Evolutionary conservation across 2,888 invertebrate species (phyloP).

Genomic region (Trilocha varians): DNA sequence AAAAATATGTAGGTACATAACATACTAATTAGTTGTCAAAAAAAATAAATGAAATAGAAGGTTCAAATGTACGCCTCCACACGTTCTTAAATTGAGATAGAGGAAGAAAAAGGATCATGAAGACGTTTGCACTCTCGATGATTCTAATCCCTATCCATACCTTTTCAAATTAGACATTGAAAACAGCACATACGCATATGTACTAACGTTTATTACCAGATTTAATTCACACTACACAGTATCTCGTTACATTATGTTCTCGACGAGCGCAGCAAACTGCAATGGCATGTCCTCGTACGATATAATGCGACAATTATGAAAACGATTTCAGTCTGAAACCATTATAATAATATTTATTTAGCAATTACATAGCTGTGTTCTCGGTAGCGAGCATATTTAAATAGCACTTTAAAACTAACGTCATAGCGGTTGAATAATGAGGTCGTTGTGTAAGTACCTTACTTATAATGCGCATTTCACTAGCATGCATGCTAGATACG

Average conservation of each 20-base stretch:
- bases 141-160: too few relatives aligned
- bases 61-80: too few relatives aligned
- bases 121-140: too few relatives aligned
- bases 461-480: not conserved
- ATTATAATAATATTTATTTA: constrained; percentile 11
- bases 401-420: not conserved
- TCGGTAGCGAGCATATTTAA: not conserved
- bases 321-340: constrained; percentile 17
- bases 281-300: constrained; percentile 31
- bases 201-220: constrained; percentile 1
- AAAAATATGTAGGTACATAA: too few relatives aligned
- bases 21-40: too few relatives aligned
- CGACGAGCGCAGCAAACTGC: constrained; percentile 25
- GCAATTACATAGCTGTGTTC: not conserved
- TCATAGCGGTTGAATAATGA: not conserved
- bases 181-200: too few relatives aligned
- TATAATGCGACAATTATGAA: constrained; percentile 29
- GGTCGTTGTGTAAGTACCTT: not conserved
- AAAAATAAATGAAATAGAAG: too few relatives aligned
- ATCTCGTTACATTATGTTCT: constrained; percentile 17
- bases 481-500: not conserved
- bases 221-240: constrained; percentile 6
- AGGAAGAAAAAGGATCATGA: too few relatives aligned
- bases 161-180: too few relatives aligned
- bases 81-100: too few relatives aligned